Evolutionary conservation across 2,888 invertebrate species (phyloP).

Genomic region (Leucophenga maculata): DNA sequence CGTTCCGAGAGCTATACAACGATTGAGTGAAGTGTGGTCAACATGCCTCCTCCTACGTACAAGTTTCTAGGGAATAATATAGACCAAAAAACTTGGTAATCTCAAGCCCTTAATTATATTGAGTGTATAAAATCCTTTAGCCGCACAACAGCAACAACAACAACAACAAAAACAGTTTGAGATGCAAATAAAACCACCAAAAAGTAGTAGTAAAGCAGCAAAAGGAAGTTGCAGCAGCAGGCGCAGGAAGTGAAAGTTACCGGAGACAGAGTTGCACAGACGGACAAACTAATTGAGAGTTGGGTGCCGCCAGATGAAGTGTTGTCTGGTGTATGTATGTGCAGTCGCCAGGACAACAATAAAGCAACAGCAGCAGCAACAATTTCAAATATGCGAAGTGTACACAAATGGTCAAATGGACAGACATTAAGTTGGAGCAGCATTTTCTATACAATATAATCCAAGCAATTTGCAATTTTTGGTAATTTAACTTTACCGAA

Average conservation of each 20-base stretch:
- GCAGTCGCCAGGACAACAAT: conserved; percentile 4
- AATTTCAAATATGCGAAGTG: conserved; percentile 43
- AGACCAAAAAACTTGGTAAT: conserved; percentile 47
- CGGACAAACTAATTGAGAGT: conserved; percentile 18
- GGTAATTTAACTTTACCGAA: conserved; percentile 67
- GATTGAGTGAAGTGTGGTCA: conserved; percentile 8
- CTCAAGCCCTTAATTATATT: conserved; percentile 68
- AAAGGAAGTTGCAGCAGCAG: conserved; percentile 26
- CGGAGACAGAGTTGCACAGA: conserved; percentile 33
- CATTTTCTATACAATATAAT: conserved; percentile 48
- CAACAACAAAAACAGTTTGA: conserved; percentile 30
- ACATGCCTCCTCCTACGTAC: conserved; percentile 34
- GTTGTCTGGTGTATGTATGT: background rate
- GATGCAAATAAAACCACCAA: conserved; percentile 8
- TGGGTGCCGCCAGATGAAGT: background rate
- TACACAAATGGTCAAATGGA: background rate
- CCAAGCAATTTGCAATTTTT: conserved; percentile 70
- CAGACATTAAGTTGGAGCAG: background rate
- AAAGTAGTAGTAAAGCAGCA: background rate
- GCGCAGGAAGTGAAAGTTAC: conserved; percentile 59
- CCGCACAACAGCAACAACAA: conserved; percentile 53
- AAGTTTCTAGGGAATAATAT: conserved; percentile 6
- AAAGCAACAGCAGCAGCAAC: conserved; percentile 17
- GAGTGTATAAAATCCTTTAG: conserved; percentile 68
- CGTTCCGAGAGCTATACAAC: conserved; percentile 8